Evolutionary conservation across 1,140 invertebrate genomes (phyloP).

Genomic region (Hyles vespertilio): DNA sequence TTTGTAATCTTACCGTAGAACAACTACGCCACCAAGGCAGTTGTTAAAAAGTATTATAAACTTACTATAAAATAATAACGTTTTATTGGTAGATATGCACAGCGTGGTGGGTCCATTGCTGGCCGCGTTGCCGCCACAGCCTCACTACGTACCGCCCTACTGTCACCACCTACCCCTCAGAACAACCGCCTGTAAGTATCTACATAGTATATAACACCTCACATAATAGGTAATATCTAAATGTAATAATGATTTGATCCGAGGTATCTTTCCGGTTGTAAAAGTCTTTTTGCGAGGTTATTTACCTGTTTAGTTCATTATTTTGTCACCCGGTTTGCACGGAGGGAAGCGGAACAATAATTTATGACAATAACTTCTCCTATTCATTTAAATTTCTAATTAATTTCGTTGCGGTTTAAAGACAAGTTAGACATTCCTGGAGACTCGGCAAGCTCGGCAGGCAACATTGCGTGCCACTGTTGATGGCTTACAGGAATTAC

Average conservation of each 20-base stretch:
- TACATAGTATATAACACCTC: neutral
- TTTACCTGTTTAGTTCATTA: no score
- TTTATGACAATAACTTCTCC: no score
- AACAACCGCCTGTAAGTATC: constrained; percentile 35
- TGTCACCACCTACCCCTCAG: constrained; percentile 50
- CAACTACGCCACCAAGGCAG: no score
- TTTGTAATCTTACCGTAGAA: no score
- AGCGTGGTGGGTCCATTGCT: constrained; percentile 43
- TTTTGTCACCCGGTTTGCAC: no score
- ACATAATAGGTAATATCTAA: neutral
- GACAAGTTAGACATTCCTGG: no score
- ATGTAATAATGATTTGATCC: no score
- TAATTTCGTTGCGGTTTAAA: neutral
- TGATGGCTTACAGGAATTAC: neutral
- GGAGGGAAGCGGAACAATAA: neutral
- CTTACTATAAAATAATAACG: neutral
- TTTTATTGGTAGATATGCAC: constrained; percentile 35
- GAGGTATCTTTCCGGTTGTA: neutral
- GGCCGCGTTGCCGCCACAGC: constrained; percentile 39
- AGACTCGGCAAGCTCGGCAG: no score
- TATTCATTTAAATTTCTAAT: neutral
- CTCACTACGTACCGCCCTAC: constrained; percentile 45
- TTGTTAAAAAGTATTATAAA: no score
- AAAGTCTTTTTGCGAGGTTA: neutral
- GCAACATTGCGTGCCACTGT: no score